Conservation (phyloP, 2,113 vertebrate genomes). For the Rutilus rutilus region DNA sequence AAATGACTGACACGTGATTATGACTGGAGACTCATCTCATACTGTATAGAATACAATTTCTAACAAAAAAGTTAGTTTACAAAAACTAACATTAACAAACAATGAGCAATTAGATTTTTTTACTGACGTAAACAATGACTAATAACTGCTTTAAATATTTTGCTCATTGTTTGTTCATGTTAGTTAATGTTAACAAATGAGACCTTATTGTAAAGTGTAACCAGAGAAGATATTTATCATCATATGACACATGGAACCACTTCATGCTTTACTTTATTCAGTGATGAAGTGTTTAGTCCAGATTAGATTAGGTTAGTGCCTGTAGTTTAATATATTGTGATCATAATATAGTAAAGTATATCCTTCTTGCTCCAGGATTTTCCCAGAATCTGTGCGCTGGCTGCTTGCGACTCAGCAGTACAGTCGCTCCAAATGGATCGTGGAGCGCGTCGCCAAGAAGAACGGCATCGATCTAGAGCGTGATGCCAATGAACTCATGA, state of each 20-base stretch:
- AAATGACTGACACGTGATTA: too few species aligned
- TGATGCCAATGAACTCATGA: slow-evolving; percentile 84
- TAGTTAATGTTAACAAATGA: too few species aligned
- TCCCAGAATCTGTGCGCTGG: slow-evolving; percentile 97
- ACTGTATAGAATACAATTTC: too few species aligned
- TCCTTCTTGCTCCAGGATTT: slow-evolving; percentile 78
- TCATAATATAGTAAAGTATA: not conserved
- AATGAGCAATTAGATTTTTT: too few species aligned
- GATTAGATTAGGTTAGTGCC: not conserved
- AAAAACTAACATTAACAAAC: too few species aligned
- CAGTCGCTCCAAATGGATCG: slow-evolving; percentile 85
- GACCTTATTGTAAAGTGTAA: too few species aligned
- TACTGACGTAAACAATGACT: too few species aligned
- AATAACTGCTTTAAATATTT: too few species aligned
- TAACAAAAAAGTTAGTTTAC: too few species aligned
- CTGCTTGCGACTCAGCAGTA: slow-evolving; percentile 94
- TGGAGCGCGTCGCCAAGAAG: slow-evolving; percentile 85
- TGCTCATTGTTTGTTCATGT: too few species aligned
- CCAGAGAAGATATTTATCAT: too few species aligned
- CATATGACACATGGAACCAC: not conserved
- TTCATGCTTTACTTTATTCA: not conserved
- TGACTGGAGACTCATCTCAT: too few species aligned
- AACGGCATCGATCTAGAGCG: slow-evolving; percentile 81
- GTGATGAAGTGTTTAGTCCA: not conserved
- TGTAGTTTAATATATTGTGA: not conserved